Evolutionary conservation across 1,140 invertebrate genomes (phyloP), one percentile per base, ranked within the genome.

Genomic region (Dreissena polymorpha): DNA sequence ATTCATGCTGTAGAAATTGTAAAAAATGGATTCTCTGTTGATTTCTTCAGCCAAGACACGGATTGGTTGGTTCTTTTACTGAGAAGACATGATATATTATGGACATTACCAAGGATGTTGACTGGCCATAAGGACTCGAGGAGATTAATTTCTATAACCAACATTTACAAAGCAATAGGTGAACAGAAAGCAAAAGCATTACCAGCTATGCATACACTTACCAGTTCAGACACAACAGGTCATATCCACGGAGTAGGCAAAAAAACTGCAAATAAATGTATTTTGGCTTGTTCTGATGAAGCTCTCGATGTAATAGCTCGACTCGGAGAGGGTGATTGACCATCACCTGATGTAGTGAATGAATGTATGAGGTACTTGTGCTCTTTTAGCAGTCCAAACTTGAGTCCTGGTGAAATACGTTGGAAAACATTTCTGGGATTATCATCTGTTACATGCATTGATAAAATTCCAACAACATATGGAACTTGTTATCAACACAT

Each of bases 171-270:
- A 2, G 65, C 65, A 21, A 18, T 68, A 21, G 23, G 65, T 68
- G n/a, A n/a, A n/a, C n/a, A n/a, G n/a, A 68, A 25, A 25, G 65
- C 65, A 10, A 18, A 68, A 68, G 65, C 65, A 21, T 39, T 39
- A 39, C 39, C 27, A 23, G 23, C 57, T n/a, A 23, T 63, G 23
- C 57, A 63, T 63, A 23, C 57, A n/a, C 23, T 63, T 6, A 23
- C 57, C 23, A 10, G 57, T n/a, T 63, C 57, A 63, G 57, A 63
- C 57, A 63, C 57, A n/a, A 63, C 57, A n/a, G n/a, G 57, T 63
- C 57, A 63, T 63, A 23, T 63, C 57, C 18, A n/a, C 18, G 23
- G 23, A n/a, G 23, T 63, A n/a, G 57, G 57, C 18, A 63, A 63
- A 10, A 63, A 63, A 63, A 63, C 57, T 63, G 57, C 57, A 63